Conservation (phyloP, 2,888 invertebrate species). For the Leucophenga maculata region DNA sequence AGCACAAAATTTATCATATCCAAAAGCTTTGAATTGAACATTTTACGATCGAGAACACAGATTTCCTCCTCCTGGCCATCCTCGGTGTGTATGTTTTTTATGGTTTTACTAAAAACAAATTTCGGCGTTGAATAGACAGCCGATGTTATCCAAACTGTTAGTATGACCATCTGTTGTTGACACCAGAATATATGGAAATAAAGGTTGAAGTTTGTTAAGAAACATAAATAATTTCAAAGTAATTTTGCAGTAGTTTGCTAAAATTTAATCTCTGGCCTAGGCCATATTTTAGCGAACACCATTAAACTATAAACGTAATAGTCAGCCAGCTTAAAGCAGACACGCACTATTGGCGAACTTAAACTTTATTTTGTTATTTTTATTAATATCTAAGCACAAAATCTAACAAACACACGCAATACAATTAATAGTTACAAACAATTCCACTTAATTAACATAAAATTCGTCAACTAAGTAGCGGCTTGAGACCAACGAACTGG, state of each 20-base stretch:
- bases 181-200: not conserved
- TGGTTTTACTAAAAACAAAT: slow-evolving; percentile 86
- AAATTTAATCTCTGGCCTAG: not conserved
- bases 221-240: not conserved
- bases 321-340: no score
- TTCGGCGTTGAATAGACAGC: slow-evolving; percentile 88
- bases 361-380: no score
- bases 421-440: not conserved
- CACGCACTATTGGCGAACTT: no score
- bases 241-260: not conserved
- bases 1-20: slow-evolving; percentile 88
- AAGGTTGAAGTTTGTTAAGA: not conserved
- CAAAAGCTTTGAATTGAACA: slow-evolving; percentile 84
- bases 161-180: slow-evolving; percentile 79
- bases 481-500: no score
- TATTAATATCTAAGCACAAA: no score
- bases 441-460: not conserved
- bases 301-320: no score
- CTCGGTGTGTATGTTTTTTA: slow-evolving; percentile 74
- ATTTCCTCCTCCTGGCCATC: slow-evolving; percentile 73
- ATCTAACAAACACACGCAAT: slow-evolving; percentile 35
- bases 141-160: slow-evolving; percentile 86
- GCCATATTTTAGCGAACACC: no score
- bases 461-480: no score
- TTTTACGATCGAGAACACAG: slow-evolving; percentile 82